A percentile compares a stretch with the other conserved stretches of the same genome.
phyloP scores from a whole-genome alignment of 2,888 invertebrate genomes.

The Ophion ellenae region DNA sequence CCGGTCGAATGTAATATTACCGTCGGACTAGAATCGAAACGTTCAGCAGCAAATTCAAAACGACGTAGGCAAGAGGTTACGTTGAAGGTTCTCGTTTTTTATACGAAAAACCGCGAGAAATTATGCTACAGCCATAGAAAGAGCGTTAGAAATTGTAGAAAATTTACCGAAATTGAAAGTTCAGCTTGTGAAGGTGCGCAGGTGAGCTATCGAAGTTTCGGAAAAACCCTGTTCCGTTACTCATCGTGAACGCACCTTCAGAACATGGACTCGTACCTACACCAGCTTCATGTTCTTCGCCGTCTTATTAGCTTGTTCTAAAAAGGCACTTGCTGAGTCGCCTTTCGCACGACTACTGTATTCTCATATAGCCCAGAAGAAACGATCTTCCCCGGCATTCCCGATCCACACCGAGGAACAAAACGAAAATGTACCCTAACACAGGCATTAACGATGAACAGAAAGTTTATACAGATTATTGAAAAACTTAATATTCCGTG shows the following conservation, averaged over 20 bases:
- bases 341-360: constrained; percentile 6
- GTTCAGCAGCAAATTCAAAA: constrained; percentile 65
- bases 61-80: constrained; percentile 47
- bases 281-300: too few species aligned
- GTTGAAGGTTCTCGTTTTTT: background rate
- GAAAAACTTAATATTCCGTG: constrained; percentile 31
- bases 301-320: too few species aligned
- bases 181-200: too few species aligned
- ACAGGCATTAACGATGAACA: constrained; percentile 7
- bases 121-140: constrained; percentile 11
- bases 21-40: constrained; percentile 75
- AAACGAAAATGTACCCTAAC: constrained; percentile 17
- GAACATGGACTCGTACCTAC: too few species aligned
- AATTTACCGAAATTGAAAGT: too few species aligned
- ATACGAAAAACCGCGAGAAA: constrained; percentile 15
- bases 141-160: background rate
- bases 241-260: too few species aligned
- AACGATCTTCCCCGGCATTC: constrained; percentile 4
- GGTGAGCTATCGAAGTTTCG: too few species aligned
- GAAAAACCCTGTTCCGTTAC: too few species aligned
- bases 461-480: constrained; percentile 27
- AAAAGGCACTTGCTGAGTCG: background rate
- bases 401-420: constrained; percentile 2
- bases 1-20: constrained; percentile 75
- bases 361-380: constrained; percentile 9